Conservation (phyloP, 2,888 invertebrate genomes). For the Saturnia japonica region DNA sequence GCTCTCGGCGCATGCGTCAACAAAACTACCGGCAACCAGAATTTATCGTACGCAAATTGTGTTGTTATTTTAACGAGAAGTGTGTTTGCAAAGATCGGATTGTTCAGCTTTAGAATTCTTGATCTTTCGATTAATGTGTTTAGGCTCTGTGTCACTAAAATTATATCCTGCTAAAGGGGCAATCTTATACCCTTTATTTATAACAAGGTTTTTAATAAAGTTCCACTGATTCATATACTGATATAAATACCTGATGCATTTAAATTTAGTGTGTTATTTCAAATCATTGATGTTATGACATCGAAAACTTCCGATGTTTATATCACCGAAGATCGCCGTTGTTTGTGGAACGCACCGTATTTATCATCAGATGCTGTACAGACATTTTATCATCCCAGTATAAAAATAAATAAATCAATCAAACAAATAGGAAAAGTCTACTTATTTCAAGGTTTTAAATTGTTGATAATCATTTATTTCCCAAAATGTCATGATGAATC, state of each 20-base stretch:
- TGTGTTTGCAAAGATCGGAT: conserved; percentile 13
- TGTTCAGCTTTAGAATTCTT: conserved; percentile 1
- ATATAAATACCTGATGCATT: not conserved
- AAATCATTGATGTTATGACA: not conserved
- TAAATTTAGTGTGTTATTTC: not conserved
- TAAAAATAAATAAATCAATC: too few species aligned
- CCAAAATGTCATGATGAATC: too few species aligned
- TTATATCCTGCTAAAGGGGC: not conserved
- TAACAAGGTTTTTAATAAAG: not conserved
- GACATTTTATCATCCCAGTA: too few species aligned
- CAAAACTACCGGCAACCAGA: conserved; percentile 56
- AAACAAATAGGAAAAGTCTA: too few species aligned
- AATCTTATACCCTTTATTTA: not conserved
- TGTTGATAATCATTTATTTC: too few species aligned
- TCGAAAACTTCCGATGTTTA: too few species aligned
- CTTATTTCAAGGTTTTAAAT: too few species aligned
- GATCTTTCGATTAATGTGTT: conserved; percentile 4
- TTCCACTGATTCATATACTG: not conserved
- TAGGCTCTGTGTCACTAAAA: not conserved
- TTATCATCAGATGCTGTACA: too few species aligned
- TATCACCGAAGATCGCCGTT: too few species aligned
- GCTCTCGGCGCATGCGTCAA: conserved; percentile 41
- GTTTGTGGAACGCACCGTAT: too few species aligned
- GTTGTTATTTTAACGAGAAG: conserved; percentile 13
- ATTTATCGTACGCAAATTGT: conserved; percentile 46